phyloP scores from a whole-genome alignment of 2,113 vertebrate species.

The Eurypyga helias region DNA sequence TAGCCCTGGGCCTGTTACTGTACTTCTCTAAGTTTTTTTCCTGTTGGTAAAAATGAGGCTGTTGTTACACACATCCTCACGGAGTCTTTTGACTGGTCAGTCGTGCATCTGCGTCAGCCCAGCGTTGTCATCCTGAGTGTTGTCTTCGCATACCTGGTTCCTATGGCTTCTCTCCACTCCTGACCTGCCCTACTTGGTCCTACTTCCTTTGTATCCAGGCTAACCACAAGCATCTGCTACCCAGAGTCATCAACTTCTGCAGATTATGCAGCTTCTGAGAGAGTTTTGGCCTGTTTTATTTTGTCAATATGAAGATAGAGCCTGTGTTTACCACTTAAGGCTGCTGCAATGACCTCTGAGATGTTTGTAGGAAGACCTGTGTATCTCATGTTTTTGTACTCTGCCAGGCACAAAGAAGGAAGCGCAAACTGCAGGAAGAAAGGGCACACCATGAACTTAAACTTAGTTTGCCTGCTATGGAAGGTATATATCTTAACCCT shows the following conservation, averaged over 20 bases:
- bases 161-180: not conserved
- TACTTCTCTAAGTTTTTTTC: not conserved
- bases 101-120: not conserved
- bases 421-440: not conserved
- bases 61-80: not conserved
- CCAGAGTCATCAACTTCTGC: not conserved
- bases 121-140: not conserved
- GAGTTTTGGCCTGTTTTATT: constrained; percentile 16
- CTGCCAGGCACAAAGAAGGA: not conserved
- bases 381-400: not conserved
- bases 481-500: not conserved
- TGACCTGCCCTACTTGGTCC: not conserved
- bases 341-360: not conserved
- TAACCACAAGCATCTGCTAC: not conserved
- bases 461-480: not conserved
- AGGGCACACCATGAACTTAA: not conserved
- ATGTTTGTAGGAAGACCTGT: not conserved
- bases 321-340: not conserved
- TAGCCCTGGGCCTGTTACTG: not conserved
- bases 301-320: constrained; percentile 3
- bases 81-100: not conserved
- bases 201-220: not conserved
- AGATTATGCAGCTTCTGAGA: constrained; percentile 14
- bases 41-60: not conserved
- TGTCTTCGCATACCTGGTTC: not conserved